A percentile compares a stretch with the other conserved stretches of the same genome.
These are phyloP conservation scores for Matsumyia berberina DNA, from an alignment of 2,888 invertebrate species.

Conservation along the genomic window DNA sequence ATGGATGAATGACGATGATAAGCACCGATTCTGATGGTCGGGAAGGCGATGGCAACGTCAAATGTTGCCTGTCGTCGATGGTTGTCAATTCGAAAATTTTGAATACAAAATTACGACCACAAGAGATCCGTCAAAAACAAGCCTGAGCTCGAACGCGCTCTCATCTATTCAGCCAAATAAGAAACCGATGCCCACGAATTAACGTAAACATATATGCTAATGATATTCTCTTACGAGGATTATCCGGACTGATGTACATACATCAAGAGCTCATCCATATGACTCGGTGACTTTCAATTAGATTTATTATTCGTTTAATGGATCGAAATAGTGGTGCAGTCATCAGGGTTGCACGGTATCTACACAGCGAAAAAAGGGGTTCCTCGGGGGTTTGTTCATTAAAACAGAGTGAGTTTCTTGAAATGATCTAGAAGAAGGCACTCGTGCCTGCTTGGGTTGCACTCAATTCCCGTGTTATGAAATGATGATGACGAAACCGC, in stretches of 20 bases:
- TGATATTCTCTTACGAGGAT: slow-evolving; percentile 78
- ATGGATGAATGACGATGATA: slow-evolving; percentile 74
- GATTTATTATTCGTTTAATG: slow-evolving; percentile 75
- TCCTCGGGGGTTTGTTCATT: slow-evolving; percentile 60
- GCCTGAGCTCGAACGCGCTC: slow-evolving; percentile 35
- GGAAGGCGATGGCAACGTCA: slow-evolving; percentile 71
- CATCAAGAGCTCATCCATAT: slow-evolving; percentile 66
- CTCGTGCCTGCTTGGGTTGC: slow-evolving; percentile 13
- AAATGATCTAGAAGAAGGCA: slow-evolving; percentile 39
- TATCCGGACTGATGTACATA: slow-evolving; percentile 55
- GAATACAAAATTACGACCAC: slow-evolving; percentile 75
- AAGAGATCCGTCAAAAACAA: slow-evolving; percentile 72
- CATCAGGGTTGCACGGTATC: slow-evolving; percentile 37
- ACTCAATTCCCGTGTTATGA: slow-evolving; percentile 65
- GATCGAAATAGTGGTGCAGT: slow-evolving; percentile 57
- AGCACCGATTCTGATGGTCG: slow-evolving; percentile 57
- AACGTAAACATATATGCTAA: slow-evolving; percentile 79
- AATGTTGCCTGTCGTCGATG: slow-evolving; percentile 71
- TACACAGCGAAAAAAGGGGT: slow-evolving; percentile 38
- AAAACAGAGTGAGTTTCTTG: slow-evolving; percentile 64
- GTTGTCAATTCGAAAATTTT: slow-evolving; percentile 74
- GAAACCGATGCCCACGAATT: slow-evolving; percentile 78
- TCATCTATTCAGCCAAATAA: slow-evolving; percentile 73
- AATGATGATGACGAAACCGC: slow-evolving; percentile 47
- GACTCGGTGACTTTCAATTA: slow-evolving; percentile 69